Conservation (phyloP, 2,113 vertebrate species). For the Aspidoscelis tigris region DNA sequence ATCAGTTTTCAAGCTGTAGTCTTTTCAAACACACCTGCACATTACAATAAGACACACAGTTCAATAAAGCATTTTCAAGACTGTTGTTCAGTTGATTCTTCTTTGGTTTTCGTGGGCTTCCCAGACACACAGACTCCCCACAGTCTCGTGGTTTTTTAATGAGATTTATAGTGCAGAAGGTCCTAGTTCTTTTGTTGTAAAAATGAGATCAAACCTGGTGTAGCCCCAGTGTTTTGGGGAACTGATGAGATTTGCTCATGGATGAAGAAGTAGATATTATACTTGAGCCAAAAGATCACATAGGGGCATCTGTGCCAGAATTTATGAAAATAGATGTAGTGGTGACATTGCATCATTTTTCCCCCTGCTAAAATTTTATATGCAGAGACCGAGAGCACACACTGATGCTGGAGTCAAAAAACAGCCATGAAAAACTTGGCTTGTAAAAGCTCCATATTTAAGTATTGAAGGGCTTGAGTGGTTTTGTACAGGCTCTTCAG, state of each 20-base stretch:
- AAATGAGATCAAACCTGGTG: neutral
- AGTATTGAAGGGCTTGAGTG: too few relatives aligned
- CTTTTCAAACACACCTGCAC: constrained; percentile 83
- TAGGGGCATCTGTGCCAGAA: neutral
- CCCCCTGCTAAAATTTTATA: too few relatives aligned
- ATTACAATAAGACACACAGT: constrained; percentile 79
- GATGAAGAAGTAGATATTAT: neutral
- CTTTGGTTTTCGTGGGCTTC: constrained; percentile 68
- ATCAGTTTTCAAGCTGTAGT: constrained; percentile 80
- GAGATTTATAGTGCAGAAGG: neutral
- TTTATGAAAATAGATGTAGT: neutral
- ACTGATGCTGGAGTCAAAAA: too few relatives aligned
- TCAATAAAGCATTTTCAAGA: constrained; percentile 90
- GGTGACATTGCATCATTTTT: too few relatives aligned
- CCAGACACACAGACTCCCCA: constrained; percentile 31
- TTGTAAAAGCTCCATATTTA: too few relatives aligned
- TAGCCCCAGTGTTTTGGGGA: neutral
- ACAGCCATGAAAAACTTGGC: too few relatives aligned
- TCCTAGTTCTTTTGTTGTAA: neutral
- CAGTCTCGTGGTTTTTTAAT: constrained; percentile 27
- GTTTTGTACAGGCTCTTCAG: too few relatives aligned
- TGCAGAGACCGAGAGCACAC: too few relatives aligned
- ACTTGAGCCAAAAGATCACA: neutral
- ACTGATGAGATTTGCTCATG: neutral
- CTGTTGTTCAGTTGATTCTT: constrained; percentile 81